Evolutionary conservation across 2,888 invertebrate species (phyloP).

Genomic region (Pachymerium ferrugineum): DNA sequence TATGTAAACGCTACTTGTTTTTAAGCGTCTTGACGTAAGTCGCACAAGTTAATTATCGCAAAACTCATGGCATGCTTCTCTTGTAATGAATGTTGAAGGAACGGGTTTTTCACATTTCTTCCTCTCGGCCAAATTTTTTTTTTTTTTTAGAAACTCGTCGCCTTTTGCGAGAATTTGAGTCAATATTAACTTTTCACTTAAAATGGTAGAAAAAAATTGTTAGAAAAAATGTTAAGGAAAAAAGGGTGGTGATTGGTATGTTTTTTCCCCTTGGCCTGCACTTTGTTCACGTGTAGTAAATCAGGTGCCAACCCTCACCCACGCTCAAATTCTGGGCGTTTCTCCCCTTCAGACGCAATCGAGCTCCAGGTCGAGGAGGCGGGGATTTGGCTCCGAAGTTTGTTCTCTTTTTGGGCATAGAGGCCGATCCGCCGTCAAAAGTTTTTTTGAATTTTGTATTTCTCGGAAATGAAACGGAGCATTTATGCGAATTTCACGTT

Average conservation of each 20-base stretch:
- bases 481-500: too few species aligned
- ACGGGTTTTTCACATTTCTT: too few species aligned
- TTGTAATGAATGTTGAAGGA: too few species aligned
- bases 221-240: neutral
- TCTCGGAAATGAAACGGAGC: too few species aligned
- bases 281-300: neutral
- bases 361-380: neutral
- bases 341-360: neutral
- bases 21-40: too few species aligned
- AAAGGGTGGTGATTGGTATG: neutral
- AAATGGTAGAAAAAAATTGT: too few species aligned
- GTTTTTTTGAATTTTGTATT: neutral
- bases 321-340: slow-evolving; percentile 4
- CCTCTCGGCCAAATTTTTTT: too few species aligned
- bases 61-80: too few species aligned
- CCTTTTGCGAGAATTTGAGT: neutral
- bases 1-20: too few species aligned
- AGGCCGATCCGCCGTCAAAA: neutral
- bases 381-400: neutral
- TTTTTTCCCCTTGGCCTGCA: neutral
- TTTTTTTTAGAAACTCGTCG: too few species aligned
- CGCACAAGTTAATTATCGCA: too few species aligned
- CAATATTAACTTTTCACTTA: neutral
- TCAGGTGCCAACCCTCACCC: slow-evolving; percentile 8
- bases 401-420: neutral